Evolutionary conservation across 2,797 vertebrate species (phyloP).

Genomic region (Eulemur albifrons): DNA sequence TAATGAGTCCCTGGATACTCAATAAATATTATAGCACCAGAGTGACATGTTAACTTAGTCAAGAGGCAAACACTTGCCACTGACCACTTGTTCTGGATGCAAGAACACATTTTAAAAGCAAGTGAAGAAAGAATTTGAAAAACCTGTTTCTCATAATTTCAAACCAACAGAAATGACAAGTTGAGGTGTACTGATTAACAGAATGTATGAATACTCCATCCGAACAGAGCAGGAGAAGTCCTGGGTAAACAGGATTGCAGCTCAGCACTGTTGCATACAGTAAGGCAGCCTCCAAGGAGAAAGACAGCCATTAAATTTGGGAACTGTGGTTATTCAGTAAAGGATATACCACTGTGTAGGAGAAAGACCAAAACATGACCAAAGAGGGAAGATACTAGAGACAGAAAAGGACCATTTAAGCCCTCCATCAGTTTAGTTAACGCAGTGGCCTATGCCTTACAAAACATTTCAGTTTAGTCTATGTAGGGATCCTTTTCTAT

Average conservation of each 20-base stretch:
- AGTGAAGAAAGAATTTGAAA: neutral
- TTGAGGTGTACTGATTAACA: neutral
- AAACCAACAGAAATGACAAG: neutral
- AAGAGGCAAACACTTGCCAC: neutral
- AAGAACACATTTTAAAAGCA: neutral
- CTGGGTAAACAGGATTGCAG: neutral
- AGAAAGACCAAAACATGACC: neutral
- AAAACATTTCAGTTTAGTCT: neutral
- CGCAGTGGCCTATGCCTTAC: rapidly evolving
- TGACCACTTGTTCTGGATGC: neutral
- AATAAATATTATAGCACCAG: neutral
- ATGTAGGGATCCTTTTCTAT: neutral
- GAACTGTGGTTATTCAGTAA: neutral
- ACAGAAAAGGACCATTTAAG: rapidly evolving
- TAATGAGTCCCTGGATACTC: neutral
- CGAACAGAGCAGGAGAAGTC: rapidly evolving
- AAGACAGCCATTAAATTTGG: neutral
- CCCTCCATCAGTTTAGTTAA: neutral
- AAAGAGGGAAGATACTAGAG: neutral
- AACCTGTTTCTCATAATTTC: neutral
- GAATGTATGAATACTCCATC: neutral
- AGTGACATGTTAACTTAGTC: neutral
- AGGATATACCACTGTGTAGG: neutral
- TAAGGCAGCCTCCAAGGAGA: neutral
- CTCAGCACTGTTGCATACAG: too few relatives aligned